Evolutionary conservation across 2,888 invertebrate genomes (phyloP), one percentile per base, ranked within the genome.

Genomic region (Pelosia muscerda): DNA sequence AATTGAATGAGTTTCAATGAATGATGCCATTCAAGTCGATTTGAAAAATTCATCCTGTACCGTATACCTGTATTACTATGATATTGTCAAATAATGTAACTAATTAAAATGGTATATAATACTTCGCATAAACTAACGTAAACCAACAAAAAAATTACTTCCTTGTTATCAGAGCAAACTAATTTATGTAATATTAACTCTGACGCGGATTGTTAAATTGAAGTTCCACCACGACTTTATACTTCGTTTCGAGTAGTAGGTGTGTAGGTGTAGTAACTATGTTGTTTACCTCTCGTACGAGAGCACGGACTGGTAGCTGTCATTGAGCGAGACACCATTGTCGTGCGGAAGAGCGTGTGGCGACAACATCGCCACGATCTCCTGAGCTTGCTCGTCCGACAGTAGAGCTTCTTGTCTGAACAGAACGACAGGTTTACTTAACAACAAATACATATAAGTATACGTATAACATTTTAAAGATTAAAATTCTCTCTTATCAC

Each of bases 371-470:
- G 97, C 96, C 79, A 97, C 97, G 79, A 98, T 97, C 95, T 98
- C 98, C 91, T 97, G 97, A 79, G 98, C 98, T 92, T 98, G 98
- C 93, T 98, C 98, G 90, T 98, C 98, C 72, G 98, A 97, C 86
- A 98, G 95, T 86, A 98, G 94, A 87, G 96, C 96, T 92, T 97
- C 97, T 96, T 97, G 97, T 91, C 97, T 97, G 93, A 74, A 88
- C 82, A 78, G 22, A 34, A 34, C 15, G 22, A n/a, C 62, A 55
- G 2, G 19, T 26, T 49, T 22, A 61, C n/a, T 22, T 13, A 26
- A 26, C 23, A 64, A 55, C 13, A 25, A 23, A 6, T 42, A 15
- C 6, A 2, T 13, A 54, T 22, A n/a, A n/a, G 13, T 22, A 15
- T 15, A 6, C 2, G 2, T 8, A n/a, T 49, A 10, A 56, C 19